Evolutionary conservation across 2,797 vertebrate genomes (phyloP), one percentile per base, ranked within the genome.

Genomic region (Aldrovandia affinis): DNA sequence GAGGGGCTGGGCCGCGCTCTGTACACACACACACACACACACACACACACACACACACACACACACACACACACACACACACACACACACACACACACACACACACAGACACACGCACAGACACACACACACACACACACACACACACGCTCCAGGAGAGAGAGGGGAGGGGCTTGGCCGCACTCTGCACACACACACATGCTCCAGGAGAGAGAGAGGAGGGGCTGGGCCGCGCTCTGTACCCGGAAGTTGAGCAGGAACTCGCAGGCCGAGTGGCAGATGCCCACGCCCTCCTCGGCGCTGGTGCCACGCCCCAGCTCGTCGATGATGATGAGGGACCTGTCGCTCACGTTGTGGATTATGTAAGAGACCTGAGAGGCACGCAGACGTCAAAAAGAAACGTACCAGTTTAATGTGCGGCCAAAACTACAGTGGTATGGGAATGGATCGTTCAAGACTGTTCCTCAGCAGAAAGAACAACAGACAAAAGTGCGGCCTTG

Each of bases 261-360:
- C 95, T 99, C 98, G 90, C 97, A 98, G 84, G 97, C 94, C 28
- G 98, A 95, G 25, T 98, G 97, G 91, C 98, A 99, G 89, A 99
- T 96, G 52, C 98, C 98, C 73, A 98, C 96, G n/a, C 98, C 98
- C 93, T 99, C 98, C 90, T 99, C 97, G 18, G 97, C 95, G 91
- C 97, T 97, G 83, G 98, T 99, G 25, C 98, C 97, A 93, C 98
- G 96, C 81, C 98, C 98, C 90, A 99, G 92, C 92, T 99, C 98
- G 55, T 99, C 98, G 83, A 99, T 97, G 92, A 99, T 96, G 91
- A 99, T 96, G 77, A 99, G 95, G 39, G 98, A 99, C 84, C 90
- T 96, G 88, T 97, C 94, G 91, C 97, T 99, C 85, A 96, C 96
- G 25, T 98, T 99, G 93, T 98, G 98, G 86, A 98, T 95, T 89